Evolutionary conservation across 2,113 vertebrate species (phyloP).

Genomic region (Cynocephalus volans): DNA sequence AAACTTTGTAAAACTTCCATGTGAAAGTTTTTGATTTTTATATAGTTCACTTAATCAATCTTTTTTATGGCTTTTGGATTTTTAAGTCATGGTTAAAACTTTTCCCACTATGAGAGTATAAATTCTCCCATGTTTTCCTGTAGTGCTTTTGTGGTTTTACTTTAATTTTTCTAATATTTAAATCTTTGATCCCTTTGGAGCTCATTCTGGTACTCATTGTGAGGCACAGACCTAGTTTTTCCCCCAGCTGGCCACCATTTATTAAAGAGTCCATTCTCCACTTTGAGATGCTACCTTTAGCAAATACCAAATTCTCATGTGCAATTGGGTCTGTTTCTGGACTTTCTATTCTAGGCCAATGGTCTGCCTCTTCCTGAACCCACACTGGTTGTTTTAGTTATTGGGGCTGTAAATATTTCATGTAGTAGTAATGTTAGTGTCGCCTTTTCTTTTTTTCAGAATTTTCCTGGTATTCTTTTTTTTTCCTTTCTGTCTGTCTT

Average conservation of each 20-base stretch:
- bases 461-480: background rate
- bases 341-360: constrained; percentile 37
- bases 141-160: constrained; percentile 40
- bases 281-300: constrained; percentile 17
- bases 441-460: constrained; percentile 1
- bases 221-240: background rate
- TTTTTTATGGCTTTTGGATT: constrained; percentile 23
- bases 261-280: background rate
- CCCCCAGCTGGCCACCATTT: background rate
- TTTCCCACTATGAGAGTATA: constrained; percentile 61
- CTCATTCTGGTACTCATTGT: background rate
- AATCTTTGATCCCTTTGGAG: constrained; percentile 50
- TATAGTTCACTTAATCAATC: constrained; percentile 54
- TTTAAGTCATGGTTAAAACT: constrained; percentile 50
- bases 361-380: constrained; percentile 25
- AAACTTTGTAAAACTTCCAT: background rate
- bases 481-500: background rate
- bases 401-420: constrained; percentile 1
- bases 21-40: constrained; percentile 48
- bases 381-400: constrained; percentile 32
- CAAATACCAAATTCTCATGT: background rate
- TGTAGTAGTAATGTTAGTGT: background rate
- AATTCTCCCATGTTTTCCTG: constrained; percentile 45
- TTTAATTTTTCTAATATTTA: constrained; percentile 43
- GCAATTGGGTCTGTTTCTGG: constrained; percentile 4